Percentiles rank a stretch among this genome's conserved stretches.
phyloP scores from a whole-genome alignment of 2,113 vertebrate genomes.

The Mesoclemmys tuberculata region DNA sequence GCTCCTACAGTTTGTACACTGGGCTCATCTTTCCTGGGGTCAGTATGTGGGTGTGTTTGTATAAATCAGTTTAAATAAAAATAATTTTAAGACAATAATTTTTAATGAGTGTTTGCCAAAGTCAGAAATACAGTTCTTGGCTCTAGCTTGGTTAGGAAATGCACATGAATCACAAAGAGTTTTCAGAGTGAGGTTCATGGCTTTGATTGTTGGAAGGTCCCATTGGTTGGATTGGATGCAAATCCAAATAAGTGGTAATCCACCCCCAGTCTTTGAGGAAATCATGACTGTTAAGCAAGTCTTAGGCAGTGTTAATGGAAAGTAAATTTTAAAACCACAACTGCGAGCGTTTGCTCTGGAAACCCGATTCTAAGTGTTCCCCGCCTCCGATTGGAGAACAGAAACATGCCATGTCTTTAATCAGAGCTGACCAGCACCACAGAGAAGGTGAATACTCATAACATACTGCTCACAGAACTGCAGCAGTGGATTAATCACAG shows the following conservation, averaged over 20 bases:
- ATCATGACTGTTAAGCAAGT: slow-evolving; percentile 12
- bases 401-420: rapidly evolving
- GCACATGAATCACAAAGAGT: background rate
- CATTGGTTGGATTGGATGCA: slow-evolving; percentile 41
- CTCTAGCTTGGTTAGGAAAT: background rate
- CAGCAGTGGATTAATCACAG: background rate
- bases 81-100: background rate
- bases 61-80: background rate
- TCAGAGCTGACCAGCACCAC: rapidly evolving
- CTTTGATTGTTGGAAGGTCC: slow-evolving; percentile 36
- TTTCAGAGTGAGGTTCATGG: slow-evolving; percentile 31
- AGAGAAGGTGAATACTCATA: background rate
- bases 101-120: background rate
- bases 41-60: background rate
- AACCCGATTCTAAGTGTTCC: background rate
- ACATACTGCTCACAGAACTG: background rate
- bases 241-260: slow-evolving; percentile 60
- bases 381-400: background rate
- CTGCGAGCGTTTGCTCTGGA: background rate
- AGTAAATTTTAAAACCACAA: background rate
- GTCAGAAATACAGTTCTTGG: background rate
- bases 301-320: slow-evolving; percentile 35
- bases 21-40: background rate
- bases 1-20: background rate
- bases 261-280: background rate